Base-by-base conservation (phyloP, 2,888 invertebrate genomes). In the Furcula furcula region DNA sequence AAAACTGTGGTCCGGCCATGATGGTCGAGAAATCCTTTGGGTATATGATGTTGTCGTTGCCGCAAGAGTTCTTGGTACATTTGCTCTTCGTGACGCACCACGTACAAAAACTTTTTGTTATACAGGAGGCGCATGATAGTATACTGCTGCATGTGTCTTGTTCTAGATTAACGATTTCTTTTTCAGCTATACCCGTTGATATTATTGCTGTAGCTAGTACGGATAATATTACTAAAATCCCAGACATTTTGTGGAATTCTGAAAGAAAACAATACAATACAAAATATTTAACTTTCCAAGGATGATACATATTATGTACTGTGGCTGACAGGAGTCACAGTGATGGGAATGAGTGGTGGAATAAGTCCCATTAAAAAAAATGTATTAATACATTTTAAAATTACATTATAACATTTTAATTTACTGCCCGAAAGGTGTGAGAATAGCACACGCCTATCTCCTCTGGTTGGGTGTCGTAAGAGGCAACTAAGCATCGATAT, bases 31-130 rank as follows among this genome's bases (percentile, higher is more conserved):
- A 50, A 33, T 68, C 55, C 44, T 64, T 55, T 7, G 82, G 75
- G 49, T 67, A 80, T 41, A 84, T 81, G n/a, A 77, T 62, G 40
- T 81, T 83, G 53, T 81, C 82, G 41, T 79, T 79, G 6, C 80
- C 82, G 40, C 82, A 82, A 28, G 68, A 63, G 38, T 80, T 72
- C 36, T 71, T 69, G 2, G 81, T 79, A 35, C 84, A 83, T 44
- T 67, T 64, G 49, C 74, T 80, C 46, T 83, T 81, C 14, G 74
- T 76, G n/a, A 82, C 78, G 34, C 83, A 82, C 81, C 83, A 84
- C 2, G 68, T 67, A 40, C 83, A 85, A 29, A 47, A 55, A 37
- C 50, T 69, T 36, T 70, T 65, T 7, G 55, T 44, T 36, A 84
- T 58, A 34, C 83, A 84, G 3, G 65, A 53, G 0, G 71, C 56